Base-by-base conservation (phyloP, 2,113 vertebrate genomes). In the Atlantisia rogersi region DNA sequence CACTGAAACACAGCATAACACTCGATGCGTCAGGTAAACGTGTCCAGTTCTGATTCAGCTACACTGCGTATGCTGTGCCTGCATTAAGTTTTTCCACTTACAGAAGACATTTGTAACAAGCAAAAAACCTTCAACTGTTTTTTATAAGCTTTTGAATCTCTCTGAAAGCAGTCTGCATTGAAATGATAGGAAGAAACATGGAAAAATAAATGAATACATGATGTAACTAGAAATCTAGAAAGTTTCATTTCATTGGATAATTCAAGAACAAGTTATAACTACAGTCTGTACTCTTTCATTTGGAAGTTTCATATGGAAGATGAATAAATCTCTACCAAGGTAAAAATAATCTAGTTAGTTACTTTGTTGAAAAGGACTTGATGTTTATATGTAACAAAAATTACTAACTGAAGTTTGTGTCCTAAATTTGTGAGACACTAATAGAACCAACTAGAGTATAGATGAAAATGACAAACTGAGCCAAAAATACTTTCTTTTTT, bases 1-100 rank as follows among this genome's bases (percentile, higher is more conserved):
- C 5, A 10, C 5, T 59, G 29, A 86, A 80, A 85, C 29, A 35
- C 31, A 25, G 46, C 3, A 0, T 12, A 63, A 71, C 7, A 4
- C 24, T 31, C 42, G 20, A 1, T 0, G 1, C 12, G 20, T 20
- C 5, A 1, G n/a, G 19, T 8, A 77, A 60, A 21, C 14, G 44
- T 4, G 1, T 26, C 32, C 35, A 44, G 37, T 48, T 71, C 32
- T 37, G 18, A 69, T 35, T 35, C 56, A 44, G 25, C 37, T 67
- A 53, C 24, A 31, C 37, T 50, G 21, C 0, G 0, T 8, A 50
- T 32, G 37, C 15, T 53, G 22, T 10, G 25, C 25, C 50, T 46
- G 14, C 12, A 25, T 18, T 44, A 17, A 28, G 21, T 28, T 56
- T 44, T 55, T 48, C 58, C 53, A 59, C 8, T 55, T n/a, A 39